phyloP scores from a whole-genome alignment of 2,797 vertebrate species.

The Pipistrellus kuhlii region DNA sequence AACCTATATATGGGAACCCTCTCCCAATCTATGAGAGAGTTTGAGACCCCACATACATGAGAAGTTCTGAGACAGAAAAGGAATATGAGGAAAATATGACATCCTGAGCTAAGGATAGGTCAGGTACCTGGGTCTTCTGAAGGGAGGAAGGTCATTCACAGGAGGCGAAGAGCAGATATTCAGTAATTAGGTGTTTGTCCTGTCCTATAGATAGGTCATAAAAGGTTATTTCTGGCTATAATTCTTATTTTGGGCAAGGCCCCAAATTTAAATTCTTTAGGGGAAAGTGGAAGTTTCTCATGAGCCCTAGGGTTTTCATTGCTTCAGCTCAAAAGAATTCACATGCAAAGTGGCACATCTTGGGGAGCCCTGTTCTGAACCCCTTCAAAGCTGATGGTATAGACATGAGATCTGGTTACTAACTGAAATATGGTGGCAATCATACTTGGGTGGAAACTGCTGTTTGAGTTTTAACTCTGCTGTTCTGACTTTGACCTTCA shows the following conservation, averaged over 20 bases:
- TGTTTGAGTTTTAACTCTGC: no score
- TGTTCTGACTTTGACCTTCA: no score
- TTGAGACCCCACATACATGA: not conserved
- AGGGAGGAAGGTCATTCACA: not conserved
- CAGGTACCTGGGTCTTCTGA: not conserved
- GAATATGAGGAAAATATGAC: not conserved
- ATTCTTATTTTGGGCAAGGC: not conserved
- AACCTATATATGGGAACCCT: not conserved
- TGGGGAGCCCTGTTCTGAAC: not conserved
- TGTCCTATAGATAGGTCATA: not conserved
- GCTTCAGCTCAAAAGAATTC: not conserved
- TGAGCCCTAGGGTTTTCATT: not conserved
- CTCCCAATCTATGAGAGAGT: not conserved
- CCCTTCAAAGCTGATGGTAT: not conserved
- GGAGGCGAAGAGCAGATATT: not conserved
- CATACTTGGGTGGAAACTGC: no score
- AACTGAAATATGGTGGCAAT: not conserved
- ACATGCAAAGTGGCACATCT: not conserved
- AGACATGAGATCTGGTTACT: not conserved
- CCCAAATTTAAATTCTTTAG: not conserved
- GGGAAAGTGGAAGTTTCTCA: not conserved
- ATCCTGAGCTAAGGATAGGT: not conserved
- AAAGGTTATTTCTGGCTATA: not conserved
- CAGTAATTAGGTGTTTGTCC: not conserved
- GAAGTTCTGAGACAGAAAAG: not conserved